Evolutionary conservation across 2,797 vertebrate genomes (phyloP), one percentile per base, ranked within the genome.

Genomic region (Tokudaia muenninki): DNA sequence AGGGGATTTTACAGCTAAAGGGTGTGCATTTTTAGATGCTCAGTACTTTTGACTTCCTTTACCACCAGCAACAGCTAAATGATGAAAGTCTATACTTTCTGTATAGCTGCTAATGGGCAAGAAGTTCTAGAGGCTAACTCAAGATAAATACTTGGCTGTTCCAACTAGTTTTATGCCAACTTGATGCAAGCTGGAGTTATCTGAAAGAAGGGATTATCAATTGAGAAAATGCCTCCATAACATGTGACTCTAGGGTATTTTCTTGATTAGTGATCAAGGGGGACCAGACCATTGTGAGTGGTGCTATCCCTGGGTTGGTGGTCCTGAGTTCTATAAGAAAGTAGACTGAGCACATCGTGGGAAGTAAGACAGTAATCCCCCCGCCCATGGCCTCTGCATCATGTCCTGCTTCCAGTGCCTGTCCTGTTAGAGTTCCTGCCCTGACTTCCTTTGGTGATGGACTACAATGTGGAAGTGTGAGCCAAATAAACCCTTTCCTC

Each of bases 41-140:
- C n/a, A 83, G 47, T 55, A 79, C 31, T 65, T 50, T 26, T 70
- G 44, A 65, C 63, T 95, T 87, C 52, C 31, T 59, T 82, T 79
- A 82, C 17, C 11, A 31, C 12, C 24, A 44, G 65, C 61, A 57
- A 37, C 13, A 37, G 78, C 52, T 79, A 84, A 87, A 91, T 59
- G 29, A 63, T 47, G 10, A 84, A 78, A 92, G 16, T 9, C 63
- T 77, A 67, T 29, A 14, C n/a, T 95, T 72, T 70, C 70, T 94
- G 81, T 81, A 89, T 47, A 81, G 3, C n/a, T 10, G 4, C 70
- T n/a, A 89, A 50, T 72, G 26, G 91, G 52, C 52, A 90, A 93
- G 81, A 31, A 70, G 26, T 93, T 96, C 92, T 95, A 95, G 77
- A 88, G 67, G 26, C 55, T 88, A 77, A 44, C 44, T 74, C 90